These are phyloP conservation scores for Agrochola lota DNA, from an alignment of 2,888 invertebrate species.

Conservation along the genomic window DNA sequence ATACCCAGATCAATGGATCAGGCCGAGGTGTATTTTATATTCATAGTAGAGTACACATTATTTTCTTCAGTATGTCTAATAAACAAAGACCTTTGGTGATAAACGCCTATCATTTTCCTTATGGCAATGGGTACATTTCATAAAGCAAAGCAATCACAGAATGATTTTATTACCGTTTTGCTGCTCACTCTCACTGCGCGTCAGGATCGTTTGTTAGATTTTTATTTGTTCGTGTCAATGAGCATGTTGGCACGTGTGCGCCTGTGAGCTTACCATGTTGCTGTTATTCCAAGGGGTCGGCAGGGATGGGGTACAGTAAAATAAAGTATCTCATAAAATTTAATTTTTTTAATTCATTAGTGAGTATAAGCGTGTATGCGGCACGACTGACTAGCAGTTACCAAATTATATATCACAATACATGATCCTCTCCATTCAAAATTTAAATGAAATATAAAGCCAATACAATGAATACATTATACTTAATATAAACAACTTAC, in stretches of 20 bases:
- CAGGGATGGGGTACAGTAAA: background rate
- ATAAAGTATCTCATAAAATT: conserved; percentile 73
- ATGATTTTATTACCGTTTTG: background rate
- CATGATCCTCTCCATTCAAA: conserved; percentile 75
- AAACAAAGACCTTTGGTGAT: background rate
- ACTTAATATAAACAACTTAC: conserved; percentile 61
- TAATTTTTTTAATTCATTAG: conserved; percentile 86
- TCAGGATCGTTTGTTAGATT: background rate
- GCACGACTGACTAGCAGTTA: conserved; percentile 89
- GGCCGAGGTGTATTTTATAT: background rate
- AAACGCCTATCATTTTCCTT: background rate
- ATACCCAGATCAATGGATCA: too few relatives aligned
- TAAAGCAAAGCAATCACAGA: background rate
- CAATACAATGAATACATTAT: conserved; percentile 67
- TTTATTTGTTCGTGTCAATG: background rate
- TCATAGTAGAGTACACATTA: background rate
- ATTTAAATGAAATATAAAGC: conserved; percentile 71
- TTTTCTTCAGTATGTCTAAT: background rate
- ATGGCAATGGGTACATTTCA: background rate
- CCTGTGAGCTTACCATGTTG: background rate
- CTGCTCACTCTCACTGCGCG: background rate
- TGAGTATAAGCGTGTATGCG: conserved; percentile 90
- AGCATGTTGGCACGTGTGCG: background rate
- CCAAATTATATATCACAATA: conserved; percentile 86
- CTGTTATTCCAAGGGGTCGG: background rate